These are phyloP conservation scores for Athene cunicularia DNA, from an alignment of 2,113 vertebrate genomes.

Conservation along the genomic window DNA sequence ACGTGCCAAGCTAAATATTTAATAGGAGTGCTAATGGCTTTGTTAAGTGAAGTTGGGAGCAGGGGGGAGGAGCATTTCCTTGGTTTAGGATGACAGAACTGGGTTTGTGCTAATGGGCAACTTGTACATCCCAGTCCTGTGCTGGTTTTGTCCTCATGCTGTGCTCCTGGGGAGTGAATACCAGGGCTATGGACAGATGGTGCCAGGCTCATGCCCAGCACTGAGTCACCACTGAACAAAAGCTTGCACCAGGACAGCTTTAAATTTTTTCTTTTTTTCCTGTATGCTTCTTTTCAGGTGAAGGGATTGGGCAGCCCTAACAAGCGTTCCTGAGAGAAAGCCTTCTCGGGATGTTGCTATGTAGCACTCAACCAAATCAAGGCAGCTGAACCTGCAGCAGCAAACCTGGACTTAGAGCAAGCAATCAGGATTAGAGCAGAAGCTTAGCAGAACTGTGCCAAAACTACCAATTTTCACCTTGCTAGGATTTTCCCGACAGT, in stretches of 20 bases:
- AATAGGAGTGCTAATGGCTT: conserved; percentile 43
- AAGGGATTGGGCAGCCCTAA: background rate
- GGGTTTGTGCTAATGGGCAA: background rate
- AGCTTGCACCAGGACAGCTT: background rate
- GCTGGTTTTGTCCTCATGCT: background rate
- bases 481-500: conserved; percentile 27
- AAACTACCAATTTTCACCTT: conserved; percentile 24
- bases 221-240: background rate
- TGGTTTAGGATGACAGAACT: background rate
- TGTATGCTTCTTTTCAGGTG: background rate
- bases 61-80: background rate
- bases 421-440: fast-evolving
- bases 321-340: background rate
- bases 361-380: background rate
- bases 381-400: background rate
- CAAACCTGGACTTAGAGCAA: fast-evolving
- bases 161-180: background rate
- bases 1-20: conserved; percentile 35
- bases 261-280: background rate
- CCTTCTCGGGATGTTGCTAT: background rate
- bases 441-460: background rate
- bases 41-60: background rate
- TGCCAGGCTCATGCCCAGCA: fast-evolving
- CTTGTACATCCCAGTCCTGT: background rate
- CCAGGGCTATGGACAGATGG: background rate